Percentiles rank a stretch among this genome's conserved stretches.
These are phyloP conservation scores for Cassiopea xamachana DNA, from an alignment of 30 jellyfish, hydroid and myxozoan genomes.

Conservation along the genomic window DNA sequence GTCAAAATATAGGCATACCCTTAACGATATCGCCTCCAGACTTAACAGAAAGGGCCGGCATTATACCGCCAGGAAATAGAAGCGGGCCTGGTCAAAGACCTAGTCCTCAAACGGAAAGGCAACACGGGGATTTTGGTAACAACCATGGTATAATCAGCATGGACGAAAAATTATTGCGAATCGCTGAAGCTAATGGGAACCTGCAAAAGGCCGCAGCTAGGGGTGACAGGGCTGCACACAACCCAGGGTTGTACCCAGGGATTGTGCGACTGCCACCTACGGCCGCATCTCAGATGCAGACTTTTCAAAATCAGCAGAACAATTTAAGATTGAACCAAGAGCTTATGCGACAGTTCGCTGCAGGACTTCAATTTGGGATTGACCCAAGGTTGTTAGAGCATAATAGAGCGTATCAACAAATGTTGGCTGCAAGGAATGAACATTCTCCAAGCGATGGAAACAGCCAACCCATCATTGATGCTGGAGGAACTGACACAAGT, in stretches of 20 bases:
- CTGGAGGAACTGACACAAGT: slow-evolving; percentile 18
- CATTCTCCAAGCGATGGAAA: slow-evolving; percentile 63
- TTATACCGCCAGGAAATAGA: slow-evolving; percentile 64
- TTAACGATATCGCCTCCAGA: slow-evolving; percentile 72
- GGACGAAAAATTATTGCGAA: slow-evolving; percentile 67
- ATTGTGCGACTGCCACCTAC: slow-evolving; percentile 74
- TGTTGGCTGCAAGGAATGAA: slow-evolving; percentile 41
- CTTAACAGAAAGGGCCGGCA: slow-evolving; percentile 46
- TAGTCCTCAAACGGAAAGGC: slow-evolving; percentile 71
- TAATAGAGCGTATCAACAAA: slow-evolving; percentile 48
- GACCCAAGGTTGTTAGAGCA: slow-evolving; percentile 74
- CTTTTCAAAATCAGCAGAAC: slow-evolving; percentile 62
- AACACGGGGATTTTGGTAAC: slow-evolving; percentile 53
- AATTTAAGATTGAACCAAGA: slow-evolving; percentile 57
- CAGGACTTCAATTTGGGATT: slow-evolving; percentile 69
- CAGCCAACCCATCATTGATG: slow-evolving; percentile 35
- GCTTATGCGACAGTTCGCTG: slow-evolving; percentile 62
- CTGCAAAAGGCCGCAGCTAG: slow-evolving; percentile 67
- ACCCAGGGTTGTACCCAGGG: slow-evolving; percentile 62
- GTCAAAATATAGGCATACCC: slow-evolving; percentile 62
- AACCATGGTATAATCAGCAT: slow-evolving; percentile 55
- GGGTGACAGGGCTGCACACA: slow-evolving; percentile 42
- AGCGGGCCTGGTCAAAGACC: slow-evolving; percentile 60
- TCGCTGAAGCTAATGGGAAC: slow-evolving; percentile 41
- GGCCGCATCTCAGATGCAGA: slow-evolving; percentile 57